A percentile compares a stretch with the other conserved stretches of the same genome.
Conservation (phyloP, 2,888 invertebrate genomes). For the Sceliomorpha sp. region DNA sequence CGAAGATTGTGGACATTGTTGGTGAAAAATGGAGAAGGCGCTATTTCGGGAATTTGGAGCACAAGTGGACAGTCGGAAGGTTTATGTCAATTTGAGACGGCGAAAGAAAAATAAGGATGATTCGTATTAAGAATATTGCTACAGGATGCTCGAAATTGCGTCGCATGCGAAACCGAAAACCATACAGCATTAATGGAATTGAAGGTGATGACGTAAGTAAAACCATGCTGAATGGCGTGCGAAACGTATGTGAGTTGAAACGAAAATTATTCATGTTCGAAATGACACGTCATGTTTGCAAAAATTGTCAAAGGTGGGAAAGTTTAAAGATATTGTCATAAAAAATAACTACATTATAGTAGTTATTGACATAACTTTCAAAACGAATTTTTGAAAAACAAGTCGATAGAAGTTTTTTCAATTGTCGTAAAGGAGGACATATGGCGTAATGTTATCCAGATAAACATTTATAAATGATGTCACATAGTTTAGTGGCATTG, state of each 20-base stretch:
- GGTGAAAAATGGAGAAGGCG: conserved; percentile 32
- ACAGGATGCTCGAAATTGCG: conserved; percentile 53
- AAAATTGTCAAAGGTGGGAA: too few relatives aligned
- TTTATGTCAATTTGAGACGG: conserved; percentile 37
- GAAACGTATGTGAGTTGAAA: not conserved
- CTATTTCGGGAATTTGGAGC: conserved; percentile 46
- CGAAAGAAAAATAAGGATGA: conserved; percentile 40
- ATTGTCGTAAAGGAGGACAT: too few relatives aligned
- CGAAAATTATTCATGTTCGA: too few relatives aligned
- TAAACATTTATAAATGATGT: too few relatives aligned
- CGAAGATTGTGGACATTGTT: conserved; percentile 38
- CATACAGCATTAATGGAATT: conserved; percentile 53
- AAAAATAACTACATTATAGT: too few relatives aligned
- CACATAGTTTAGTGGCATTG: too few relatives aligned
- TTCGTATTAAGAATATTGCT: conserved; percentile 47
- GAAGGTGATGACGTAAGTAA: conserved; percentile 46
- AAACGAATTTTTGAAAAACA: too few relatives aligned
- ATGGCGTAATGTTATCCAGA: too few relatives aligned
- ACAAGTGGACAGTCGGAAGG: conserved; percentile 39
- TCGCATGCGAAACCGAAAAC: conserved; percentile 48
- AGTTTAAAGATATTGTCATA: too few relatives aligned
- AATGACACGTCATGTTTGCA: too few relatives aligned
- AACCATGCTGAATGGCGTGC: conserved; percentile 22
- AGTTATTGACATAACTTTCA: too few relatives aligned
- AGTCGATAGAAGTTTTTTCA: too few relatives aligned